These are phyloP conservation scores for Drosophila fuyamai DNA, from an alignment of 1,140 invertebrate species.

Conservation along the genomic window DNA sequence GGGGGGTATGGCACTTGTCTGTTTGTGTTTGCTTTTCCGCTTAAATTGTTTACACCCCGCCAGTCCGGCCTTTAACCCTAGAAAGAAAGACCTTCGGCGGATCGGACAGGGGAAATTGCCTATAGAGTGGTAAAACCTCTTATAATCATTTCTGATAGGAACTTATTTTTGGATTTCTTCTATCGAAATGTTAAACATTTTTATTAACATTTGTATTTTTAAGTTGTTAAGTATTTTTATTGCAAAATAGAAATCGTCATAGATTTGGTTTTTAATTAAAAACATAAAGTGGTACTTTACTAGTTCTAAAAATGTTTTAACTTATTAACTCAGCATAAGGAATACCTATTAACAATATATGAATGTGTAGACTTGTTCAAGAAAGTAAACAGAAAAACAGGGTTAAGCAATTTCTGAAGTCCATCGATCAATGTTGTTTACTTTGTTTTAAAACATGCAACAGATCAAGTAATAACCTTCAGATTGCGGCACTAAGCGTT, in stretches of 20 bases:
- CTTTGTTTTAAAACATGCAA: neutral
- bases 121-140: neutral
- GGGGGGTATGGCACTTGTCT: slow-evolving; percentile 23
- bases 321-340: no score
- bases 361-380: no score
- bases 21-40: slow-evolving; percentile 40
- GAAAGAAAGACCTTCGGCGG: neutral
- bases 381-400: no score
- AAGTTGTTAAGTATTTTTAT: no score
- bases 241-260: no score
- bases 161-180: neutral
- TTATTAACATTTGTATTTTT: neutral
- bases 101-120: neutral
- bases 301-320: no score
- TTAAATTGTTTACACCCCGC: slow-evolving; percentile 37
- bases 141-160: neutral
- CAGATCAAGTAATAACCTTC: neutral
- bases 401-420: no score
- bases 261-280: no score
- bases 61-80: slow-evolving; percentile 24
- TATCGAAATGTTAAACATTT: neutral
- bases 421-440: slow-evolving; percentile 1
- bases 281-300: no score
- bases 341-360: no score
- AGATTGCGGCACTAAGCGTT: neutral